Base-by-base conservation (phyloP, 1,140 invertebrate species). In the Riptortus pedestris region DNA sequence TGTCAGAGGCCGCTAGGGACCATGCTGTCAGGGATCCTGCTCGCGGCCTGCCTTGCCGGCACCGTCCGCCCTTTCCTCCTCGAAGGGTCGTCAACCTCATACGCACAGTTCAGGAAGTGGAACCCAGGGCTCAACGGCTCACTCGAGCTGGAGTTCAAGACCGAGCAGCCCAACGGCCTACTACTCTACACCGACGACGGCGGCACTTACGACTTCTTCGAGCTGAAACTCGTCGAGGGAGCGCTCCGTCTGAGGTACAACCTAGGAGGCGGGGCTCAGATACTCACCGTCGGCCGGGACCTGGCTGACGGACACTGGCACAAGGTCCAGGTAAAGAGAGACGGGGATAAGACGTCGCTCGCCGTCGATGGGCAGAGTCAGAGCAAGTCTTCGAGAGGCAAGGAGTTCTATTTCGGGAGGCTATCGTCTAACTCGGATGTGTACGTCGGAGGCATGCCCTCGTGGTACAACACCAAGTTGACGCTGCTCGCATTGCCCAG, bases 181-280 rank as follows among this genome's bases (percentile, higher is more conserved):
- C 76, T 96, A 18, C 77, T 96, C 47, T 96, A 96, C 74, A 93
- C 91, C 1, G 93, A 96, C 73, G 93, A 96, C 73, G 92, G 93
- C 4, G 91, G 91, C 12, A 90, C 87, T 18, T 90, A 91, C 70
- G 92, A 96, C 74, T 98, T 96, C 77, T 93, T 97, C 74, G 92
- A 96, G 76, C 75, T 97, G 58, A 96, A 95, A 72, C 78, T 98
- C 16, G 89, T 96, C 4, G 91, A 93, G 72, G 91, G 93, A 22
- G 85, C 85, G 0, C 76, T 96, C n/a, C 78, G 92, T 57, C 74
- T 96, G 67, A 79, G 92, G 66, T 92, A 91, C 74, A 92, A 94
- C 75, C 78, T 93, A 60, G 88, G 89, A 9, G 85, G 88, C 28
- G 88, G 90, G 1, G 88, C 90, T 7, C 87, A 92, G 73, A 89